Evolutionary conservation across 2,113 vertebrate species (phyloP), one percentile per base, ranked within the genome.

Genomic region (Poicephalus gulielmi): DNA sequence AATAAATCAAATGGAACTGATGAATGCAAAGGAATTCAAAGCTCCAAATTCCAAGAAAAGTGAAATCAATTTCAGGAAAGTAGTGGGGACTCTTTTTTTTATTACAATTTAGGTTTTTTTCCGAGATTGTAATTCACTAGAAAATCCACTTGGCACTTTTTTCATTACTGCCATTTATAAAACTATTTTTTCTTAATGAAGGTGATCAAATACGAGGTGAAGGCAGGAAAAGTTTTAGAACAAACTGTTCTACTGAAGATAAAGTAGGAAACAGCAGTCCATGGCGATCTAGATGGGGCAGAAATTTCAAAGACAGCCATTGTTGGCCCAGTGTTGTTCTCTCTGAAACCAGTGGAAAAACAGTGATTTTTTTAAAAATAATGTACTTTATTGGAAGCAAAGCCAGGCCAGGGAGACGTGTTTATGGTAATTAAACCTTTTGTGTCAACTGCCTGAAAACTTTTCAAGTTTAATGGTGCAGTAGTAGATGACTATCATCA

Each of bases 391-490:
- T 66, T 75, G 66, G 35, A 70, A 77, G 33, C 1, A 83, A 88
- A 78, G 9, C 17, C 70, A 57, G 64, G 52, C 24, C 47, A 68
- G 37, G 14, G 28, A 92, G 52, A 90, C 47, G 14, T 41, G 27
- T 93, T 92, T 84, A 81, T 66, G 17, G 18, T 79, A 95, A 89
- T 79, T 63, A 85, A 93, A 87, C 4, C 19, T 70, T 92, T 81
- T 84, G 73, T 81, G 43, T 75, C 33, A 83, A 80, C 82, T 92
- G 52, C 57, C 23, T 10, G 7, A 79, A 94, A 81, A 69, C 11
- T 44, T 84, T 57, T 76, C 22, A 82, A 62, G 31, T 79, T 47
- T 91, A 90, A 69, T 82, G 31, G 13, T 71, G 35, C 19, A 71
- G 35, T 71, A 75, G 62, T 69, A 79, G 80, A 76, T 1, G 1